Evolutionary conservation across 1,140 invertebrate species (phyloP).

Genomic region (Atta colombica): DNA sequence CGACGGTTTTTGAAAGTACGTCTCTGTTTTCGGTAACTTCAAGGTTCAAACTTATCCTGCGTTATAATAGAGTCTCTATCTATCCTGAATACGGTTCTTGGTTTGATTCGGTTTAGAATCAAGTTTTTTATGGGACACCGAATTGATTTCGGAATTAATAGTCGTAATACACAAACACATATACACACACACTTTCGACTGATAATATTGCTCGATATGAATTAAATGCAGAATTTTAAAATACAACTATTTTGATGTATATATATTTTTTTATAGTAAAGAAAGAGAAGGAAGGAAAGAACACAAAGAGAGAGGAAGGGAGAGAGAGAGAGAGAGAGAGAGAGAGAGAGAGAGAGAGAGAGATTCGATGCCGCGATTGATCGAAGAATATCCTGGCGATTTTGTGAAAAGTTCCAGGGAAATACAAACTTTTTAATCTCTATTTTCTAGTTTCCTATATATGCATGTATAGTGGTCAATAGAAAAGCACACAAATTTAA

Average conservation of each 20-base stretch:
- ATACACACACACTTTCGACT: background rate
- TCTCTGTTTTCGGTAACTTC: background rate
- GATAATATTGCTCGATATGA: background rate
- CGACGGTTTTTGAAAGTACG: background rate
- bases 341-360: background rate
- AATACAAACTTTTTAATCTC: background rate
- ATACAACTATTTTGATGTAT: background rate
- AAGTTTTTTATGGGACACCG: background rate
- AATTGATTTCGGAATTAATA: background rate
- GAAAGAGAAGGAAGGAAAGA: background rate
- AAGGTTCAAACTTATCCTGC: constrained; percentile 14
- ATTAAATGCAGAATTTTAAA: background rate
- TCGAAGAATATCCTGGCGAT: background rate
- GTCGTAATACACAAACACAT: too few species aligned
- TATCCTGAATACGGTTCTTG: background rate
- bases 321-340: background rate
- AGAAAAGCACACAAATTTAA: background rate
- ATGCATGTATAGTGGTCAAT: background rate
- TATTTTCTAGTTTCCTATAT: background rate
- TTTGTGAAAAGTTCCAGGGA: background rate
- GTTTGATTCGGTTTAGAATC: background rate
- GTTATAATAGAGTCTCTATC: background rate
- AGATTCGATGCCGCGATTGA: background rate
- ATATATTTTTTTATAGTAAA: background rate
- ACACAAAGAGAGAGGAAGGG: background rate